Conservation (phyloP, 2,113 vertebrate genomes). For the Datnioides undecimradiatus region DNA sequence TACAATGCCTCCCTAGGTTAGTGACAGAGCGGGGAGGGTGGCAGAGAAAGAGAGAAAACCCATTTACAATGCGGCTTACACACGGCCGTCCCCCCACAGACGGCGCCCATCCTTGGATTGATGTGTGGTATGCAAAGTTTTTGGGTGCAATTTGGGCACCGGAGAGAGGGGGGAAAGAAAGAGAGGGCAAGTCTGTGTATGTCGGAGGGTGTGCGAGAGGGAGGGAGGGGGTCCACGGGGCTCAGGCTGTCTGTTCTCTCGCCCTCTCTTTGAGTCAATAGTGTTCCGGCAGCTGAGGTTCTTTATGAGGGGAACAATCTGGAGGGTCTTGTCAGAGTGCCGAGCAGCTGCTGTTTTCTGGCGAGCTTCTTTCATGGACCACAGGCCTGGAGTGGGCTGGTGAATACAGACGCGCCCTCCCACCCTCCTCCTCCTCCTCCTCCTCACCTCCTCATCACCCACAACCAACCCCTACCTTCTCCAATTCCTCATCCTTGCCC, state of each 20-base stretch:
- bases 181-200: conserved; percentile 66
- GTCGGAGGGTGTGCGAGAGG: conserved; percentile 45
- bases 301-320: conserved; percentile 82
- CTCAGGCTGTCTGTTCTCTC: conserved; percentile 71
- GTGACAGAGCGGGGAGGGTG: conserved; percentile 64
- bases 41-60: conserved; percentile 63
- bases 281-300: conserved; percentile 83
- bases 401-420: conserved; percentile 69
- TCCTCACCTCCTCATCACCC: conserved; percentile 13
- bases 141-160: conserved; percentile 69
- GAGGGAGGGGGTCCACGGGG: conserved; percentile 31
- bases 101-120: conserved; percentile 61
- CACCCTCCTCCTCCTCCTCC: conserved; percentile 17
- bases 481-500: conserved; percentile 36
- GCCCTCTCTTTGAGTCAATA: conserved; percentile 78
- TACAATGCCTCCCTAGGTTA: conserved; percentile 70
- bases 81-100: conserved; percentile 50
- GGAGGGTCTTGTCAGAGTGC: conserved; percentile 83
- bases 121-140: conserved; percentile 76
- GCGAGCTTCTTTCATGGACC: conserved; percentile 72
- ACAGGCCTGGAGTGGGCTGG: conserved; percentile 74
- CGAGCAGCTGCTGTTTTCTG: conserved; percentile 84
- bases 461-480: conserved; percentile 25
- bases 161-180: conserved; percentile 55
- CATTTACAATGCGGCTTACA: conserved; percentile 73